Evolutionary conservation across 2,113 vertebrate species (phyloP).

Genomic region (Notarius quadriscutis): DNA sequence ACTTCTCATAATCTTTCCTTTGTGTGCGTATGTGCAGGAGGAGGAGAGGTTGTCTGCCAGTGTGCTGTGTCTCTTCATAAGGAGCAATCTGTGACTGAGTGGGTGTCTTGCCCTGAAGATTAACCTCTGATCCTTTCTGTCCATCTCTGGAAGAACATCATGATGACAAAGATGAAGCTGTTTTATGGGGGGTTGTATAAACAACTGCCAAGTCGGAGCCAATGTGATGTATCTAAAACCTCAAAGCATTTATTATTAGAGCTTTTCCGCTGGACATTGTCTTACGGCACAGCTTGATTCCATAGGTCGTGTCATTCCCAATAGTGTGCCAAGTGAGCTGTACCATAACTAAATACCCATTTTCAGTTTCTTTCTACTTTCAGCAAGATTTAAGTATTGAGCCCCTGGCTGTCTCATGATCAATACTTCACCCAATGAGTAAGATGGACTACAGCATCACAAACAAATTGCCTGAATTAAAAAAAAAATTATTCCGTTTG

Average conservation of each 20-base stretch:
- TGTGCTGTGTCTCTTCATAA: constrained; percentile 5
- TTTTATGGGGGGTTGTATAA: background rate
- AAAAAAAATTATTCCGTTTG: background rate
- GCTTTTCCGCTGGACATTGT: background rate
- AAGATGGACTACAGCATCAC: background rate
- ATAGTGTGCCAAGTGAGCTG: background rate
- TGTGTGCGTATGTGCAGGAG: background rate
- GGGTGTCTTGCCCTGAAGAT: background rate
- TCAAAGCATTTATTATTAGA: background rate
- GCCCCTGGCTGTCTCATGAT: background rate
- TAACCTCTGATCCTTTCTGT: background rate
- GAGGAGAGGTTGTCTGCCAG: background rate
- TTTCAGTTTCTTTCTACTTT: background rate
- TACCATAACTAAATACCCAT: no score
- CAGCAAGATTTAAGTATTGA: background rate
- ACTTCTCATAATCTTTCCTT: background rate
- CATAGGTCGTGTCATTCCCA: background rate
- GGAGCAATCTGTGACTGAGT: background rate
- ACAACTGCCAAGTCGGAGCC: background rate
- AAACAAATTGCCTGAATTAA: background rate
- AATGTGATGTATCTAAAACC: background rate
- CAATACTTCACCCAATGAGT: background rate
- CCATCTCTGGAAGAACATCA: background rate
- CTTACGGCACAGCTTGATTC: background rate
- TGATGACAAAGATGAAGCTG: background rate